Conservation (phyloP, 2,888 invertebrate genomes). For the Rhimphoctona megacephalus region DNA sequence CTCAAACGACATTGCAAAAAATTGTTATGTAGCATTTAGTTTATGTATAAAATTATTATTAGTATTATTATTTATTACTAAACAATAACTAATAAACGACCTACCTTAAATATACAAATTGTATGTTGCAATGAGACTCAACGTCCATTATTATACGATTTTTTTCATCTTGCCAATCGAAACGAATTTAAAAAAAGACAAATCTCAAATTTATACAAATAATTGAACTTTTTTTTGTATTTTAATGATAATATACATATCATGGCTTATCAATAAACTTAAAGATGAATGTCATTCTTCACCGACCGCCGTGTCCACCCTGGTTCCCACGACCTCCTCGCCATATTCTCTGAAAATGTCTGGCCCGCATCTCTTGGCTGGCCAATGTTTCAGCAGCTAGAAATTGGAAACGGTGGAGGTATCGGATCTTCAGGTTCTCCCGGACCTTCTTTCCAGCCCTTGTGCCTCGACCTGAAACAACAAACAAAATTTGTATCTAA, state of each 20-base stretch:
- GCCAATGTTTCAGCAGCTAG: too few species aligned
- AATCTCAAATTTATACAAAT: not conserved
- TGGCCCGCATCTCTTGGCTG: too few species aligned
- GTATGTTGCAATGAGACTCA: not conserved
- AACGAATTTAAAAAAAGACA: not conserved
- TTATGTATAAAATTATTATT: slow-evolving; percentile 80
- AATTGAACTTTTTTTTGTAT: slow-evolving; percentile 10
- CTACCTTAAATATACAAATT: slow-evolving; percentile 56
- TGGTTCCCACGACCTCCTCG: too few species aligned
- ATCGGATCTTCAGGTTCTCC: too few species aligned
- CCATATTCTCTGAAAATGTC: too few species aligned
- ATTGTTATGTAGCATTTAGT: slow-evolving; percentile 81
- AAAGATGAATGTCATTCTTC: not conserved
- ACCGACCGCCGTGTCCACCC: too few species aligned
- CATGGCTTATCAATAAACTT: slow-evolving; percentile 11
- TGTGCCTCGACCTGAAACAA: too few species aligned
- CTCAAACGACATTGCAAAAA: slow-evolving; percentile 76
- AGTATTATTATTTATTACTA: too few species aligned
- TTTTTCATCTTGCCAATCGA: not conserved
- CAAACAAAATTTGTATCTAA: too few species aligned
- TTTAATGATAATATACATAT: slow-evolving; percentile 42
- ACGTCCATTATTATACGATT: not conserved
- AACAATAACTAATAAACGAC: slow-evolving; percentile 44
- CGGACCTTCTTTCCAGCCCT: too few species aligned
- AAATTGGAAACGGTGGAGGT: too few species aligned